phyloP scores from a whole-genome alignment of 2,888 invertebrate species.

The Nymphalis urticae region DNA sequence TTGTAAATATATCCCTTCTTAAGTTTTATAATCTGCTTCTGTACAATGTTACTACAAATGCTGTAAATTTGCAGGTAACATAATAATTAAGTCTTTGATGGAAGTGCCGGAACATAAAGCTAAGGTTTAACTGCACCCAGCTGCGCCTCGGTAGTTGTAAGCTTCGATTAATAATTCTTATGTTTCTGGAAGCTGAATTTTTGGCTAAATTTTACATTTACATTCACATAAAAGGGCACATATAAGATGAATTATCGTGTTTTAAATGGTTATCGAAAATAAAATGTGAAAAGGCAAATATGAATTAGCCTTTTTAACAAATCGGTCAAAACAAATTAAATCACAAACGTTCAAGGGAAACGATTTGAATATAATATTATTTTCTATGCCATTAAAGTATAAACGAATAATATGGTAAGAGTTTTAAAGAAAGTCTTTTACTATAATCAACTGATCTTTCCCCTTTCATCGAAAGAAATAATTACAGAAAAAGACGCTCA shows the following conservation, averaged over 20 bases:
- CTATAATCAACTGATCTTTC: slow-evolving; percentile 21
- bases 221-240: too few relatives aligned
- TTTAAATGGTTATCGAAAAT: too few relatives aligned
- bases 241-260: too few relatives aligned
- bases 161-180: slow-evolving; percentile 56
- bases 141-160: slow-evolving; percentile 60
- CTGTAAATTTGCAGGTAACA: slow-evolving; percentile 28
- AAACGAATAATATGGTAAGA: slow-evolving; percentile 29
- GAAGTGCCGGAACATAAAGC: slow-evolving; percentile 59
- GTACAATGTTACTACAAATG: slow-evolving; percentile 20
- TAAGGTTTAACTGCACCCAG: slow-evolving; percentile 62
- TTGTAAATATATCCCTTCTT: not conserved
- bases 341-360: too few relatives aligned
- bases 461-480: slow-evolving; percentile 32
- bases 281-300: too few relatives aligned
- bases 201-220: not conserved
- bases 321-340: too few relatives aligned
- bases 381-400: not conserved
- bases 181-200: slow-evolving; percentile 37
- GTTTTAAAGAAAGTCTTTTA: slow-evolving; percentile 31
- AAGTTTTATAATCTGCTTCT: slow-evolving; percentile 11
- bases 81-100: slow-evolving; percentile 36
- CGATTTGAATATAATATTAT: too few relatives aligned
- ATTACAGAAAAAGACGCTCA: slow-evolving; percentile 32
- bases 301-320: too few relatives aligned